Percentiles rank a stretch among this genome's conserved stretches.
These are phyloP conservation scores for Ivindomyrus marchei DNA, from an alignment of 2,113 vertebrate genomes.

Conservation along the genomic window DNA sequence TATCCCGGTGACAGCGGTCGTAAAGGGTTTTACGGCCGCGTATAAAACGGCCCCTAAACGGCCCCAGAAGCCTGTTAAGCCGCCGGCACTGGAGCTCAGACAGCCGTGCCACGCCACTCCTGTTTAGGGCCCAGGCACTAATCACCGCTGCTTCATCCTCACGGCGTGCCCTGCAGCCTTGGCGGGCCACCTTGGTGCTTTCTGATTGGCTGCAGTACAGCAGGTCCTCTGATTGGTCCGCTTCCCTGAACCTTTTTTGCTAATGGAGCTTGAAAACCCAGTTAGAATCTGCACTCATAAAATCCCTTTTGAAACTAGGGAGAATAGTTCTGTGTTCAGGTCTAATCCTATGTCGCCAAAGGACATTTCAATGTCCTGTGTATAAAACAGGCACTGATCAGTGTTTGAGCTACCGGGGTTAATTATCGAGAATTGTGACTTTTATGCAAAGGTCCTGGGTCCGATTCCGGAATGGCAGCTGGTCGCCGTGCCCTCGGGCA, in stretches of 20 bases:
- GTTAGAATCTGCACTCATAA: background rate
- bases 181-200: background rate
- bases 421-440: background rate
- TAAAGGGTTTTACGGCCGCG: conserved; percentile 33
- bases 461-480: background rate
- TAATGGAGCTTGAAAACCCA: background rate
- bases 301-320: background rate
- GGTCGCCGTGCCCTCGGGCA: background rate
- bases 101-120: background rate
- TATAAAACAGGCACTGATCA: background rate
- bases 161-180: background rate
- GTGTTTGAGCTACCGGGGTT: background rate
- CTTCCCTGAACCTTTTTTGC: background rate
- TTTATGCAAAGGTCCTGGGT: background rate
- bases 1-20: conserved; percentile 28
- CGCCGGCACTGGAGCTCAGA: conserved; percentile 8
- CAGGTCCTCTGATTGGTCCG: background rate
- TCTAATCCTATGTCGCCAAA: background rate
- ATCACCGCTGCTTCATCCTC: background rate
- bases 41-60: conserved; percentile 30
- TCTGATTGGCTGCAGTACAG: background rate
- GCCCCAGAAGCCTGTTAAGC: conserved; percentile 28
- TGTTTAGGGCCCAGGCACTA: background rate
- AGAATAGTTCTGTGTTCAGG: background rate
- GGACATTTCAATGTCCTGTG: background rate